Evolutionary conservation across 2,797 vertebrate species (phyloP).

Genomic region (Notamacropus eugenii): DNA sequence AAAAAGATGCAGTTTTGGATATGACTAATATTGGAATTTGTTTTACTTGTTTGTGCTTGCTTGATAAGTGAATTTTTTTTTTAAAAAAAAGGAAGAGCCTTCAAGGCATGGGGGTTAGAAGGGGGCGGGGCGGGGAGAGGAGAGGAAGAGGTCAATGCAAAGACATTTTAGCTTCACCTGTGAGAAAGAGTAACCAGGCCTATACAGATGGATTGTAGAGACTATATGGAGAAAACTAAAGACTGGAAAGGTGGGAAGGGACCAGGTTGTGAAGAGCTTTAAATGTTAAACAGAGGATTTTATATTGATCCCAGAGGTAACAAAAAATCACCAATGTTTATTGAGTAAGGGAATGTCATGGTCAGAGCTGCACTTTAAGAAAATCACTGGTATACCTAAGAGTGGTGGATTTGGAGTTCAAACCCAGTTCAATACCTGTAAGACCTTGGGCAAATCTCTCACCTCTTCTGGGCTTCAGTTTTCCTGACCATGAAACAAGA

Average conservation of each 20-base stretch:
- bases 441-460: background rate
- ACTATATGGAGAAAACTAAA: background rate
- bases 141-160: background rate
- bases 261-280: background rate
- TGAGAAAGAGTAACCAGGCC: background rate
- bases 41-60: background rate
- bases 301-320: background rate
- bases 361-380: background rate
- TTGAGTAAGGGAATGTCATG: background rate
- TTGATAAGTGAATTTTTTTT: background rate
- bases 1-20: background rate
- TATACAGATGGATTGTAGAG: background rate
- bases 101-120: background rate
- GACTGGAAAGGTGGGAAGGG: background rate
- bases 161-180: background rate
- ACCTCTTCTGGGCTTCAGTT: background rate
- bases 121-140: too few relatives aligned
- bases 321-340: background rate
- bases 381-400: background rate
- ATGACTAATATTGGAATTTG: background rate
- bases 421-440: background rate
- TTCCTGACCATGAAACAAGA: background rate
- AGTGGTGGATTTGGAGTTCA: background rate
- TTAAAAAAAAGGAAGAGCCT: background rate
- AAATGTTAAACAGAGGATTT: background rate